Evolutionary conservation across 2,888 invertebrate genomes (phyloP).

Genomic region (Nomada ferruginata): DNA sequence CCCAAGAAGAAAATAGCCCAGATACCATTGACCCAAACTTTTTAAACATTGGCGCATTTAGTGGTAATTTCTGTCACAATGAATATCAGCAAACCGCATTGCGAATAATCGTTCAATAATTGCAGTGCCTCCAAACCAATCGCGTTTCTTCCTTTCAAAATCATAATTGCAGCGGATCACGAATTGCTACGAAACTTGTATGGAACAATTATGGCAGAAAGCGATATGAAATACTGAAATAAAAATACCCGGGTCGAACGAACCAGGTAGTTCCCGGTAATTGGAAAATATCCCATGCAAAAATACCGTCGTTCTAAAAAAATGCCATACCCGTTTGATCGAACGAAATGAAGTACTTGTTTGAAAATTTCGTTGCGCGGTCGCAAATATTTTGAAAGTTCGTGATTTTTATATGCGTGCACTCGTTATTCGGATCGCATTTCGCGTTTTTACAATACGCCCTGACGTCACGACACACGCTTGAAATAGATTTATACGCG

Average conservation of each 20-base stretch:
- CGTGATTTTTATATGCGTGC: not conserved
- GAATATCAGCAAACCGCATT: not conserved
- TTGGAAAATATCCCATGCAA: not conserved
- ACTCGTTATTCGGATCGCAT: not conserved
- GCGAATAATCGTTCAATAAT: slow-evolving; percentile 3
- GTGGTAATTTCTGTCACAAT: not conserved
- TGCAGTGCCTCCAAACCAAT: not conserved
- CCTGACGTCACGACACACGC: not conserved
- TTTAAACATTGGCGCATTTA: not conserved
- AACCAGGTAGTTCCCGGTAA: not conserved
- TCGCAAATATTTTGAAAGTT: slow-evolving; percentile 10
- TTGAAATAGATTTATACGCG: slow-evolving; percentile 23
- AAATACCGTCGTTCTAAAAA: not conserved
- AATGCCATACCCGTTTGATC: not conserved
- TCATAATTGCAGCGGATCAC: not conserved
- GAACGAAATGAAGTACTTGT: not conserved
- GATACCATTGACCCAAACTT: not conserved
- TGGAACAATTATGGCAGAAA: too few species aligned
- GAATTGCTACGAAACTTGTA: not conserved
- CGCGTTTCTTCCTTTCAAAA: not conserved
- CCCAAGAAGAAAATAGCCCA: not conserved
- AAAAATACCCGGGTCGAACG: not conserved
- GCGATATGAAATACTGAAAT: not conserved
- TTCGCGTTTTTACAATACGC: not conserved
- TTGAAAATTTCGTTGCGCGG: not conserved